These are phyloP conservation scores for Hydrozoanthus gracilis DNA, from an alignment of 92 coral and sea anemone genomes.

Conservation along the genomic window DNA sequence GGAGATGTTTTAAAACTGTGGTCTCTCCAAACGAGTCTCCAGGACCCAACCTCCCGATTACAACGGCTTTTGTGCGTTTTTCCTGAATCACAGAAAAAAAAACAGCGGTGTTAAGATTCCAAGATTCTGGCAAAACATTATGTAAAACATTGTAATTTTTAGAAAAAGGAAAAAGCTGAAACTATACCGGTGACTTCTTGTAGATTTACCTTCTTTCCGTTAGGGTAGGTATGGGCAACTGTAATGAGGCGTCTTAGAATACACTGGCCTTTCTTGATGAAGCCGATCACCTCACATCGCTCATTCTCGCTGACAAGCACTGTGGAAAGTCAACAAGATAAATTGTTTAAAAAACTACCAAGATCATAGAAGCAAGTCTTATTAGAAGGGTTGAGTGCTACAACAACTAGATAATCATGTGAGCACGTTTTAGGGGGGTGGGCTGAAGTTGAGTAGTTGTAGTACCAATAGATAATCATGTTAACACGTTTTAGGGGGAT, in stretches of 20 bases:
- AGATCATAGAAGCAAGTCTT: no score
- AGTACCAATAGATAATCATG: no score
- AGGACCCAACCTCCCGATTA: constrained; percentile 88
- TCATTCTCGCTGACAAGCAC: constrained; percentile 96
- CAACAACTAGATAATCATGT: no score
- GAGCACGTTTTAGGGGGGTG: no score
- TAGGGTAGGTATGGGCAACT: constrained; percentile 83
- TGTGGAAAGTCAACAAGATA: constrained; percentile 15
- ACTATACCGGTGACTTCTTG: neutral
- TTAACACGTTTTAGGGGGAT: no score
- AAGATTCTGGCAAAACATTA: neutral
- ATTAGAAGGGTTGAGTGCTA: no score
- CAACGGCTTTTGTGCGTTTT: constrained; percentile 83
- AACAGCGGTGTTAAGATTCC: neutral
- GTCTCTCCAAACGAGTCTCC: constrained; percentile 99
- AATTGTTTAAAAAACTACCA: no score
- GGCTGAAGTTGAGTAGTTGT: no score
- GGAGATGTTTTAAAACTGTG: constrained; percentile 78
- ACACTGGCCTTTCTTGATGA: constrained; percentile 87
- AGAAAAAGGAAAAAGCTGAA: neutral
- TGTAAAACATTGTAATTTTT: neutral
- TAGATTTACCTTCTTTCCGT: constrained; percentile 86
- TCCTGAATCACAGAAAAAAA: constrained; percentile 23
- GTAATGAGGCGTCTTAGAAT: constrained; percentile 79
- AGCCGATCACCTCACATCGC: constrained; percentile 92